These are phyloP conservation scores for Heteromyza rotundicornis DNA, from an alignment of 2,888 invertebrate species.

Conservation along the genomic window DNA sequence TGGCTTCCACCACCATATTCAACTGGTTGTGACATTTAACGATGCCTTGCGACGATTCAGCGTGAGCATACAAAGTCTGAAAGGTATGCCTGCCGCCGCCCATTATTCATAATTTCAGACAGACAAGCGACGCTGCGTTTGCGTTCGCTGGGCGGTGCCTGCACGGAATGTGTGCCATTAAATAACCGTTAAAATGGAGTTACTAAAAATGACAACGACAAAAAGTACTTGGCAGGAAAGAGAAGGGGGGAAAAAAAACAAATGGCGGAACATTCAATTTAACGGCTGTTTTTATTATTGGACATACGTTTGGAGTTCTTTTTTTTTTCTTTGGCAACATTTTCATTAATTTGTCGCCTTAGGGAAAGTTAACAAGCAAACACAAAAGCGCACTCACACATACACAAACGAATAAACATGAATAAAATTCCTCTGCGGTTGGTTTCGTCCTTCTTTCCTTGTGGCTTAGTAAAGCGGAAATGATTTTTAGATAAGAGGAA, in stretches of 20 bases:
- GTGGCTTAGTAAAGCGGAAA: no score
- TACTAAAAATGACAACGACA: neutral
- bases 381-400: no score
- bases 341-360: neutral
- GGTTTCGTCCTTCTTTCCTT: no score
- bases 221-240: neutral
- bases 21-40: neutral
- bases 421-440: no score
- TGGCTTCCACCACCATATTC: neutral
- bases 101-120: no score
- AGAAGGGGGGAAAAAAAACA: neutral
- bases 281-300: neutral
- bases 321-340: neutral
- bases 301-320: neutral
- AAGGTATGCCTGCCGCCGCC: no score
- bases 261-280: neutral
- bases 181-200: neutral
- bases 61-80: no score
- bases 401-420: no score
- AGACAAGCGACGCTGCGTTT: neutral
- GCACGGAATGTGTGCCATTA: neutral
- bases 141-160: neutral
- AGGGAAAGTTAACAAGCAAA: neutral
- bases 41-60: neutral
- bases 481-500: no score